Evolutionary conservation across 1,140 invertebrate genomes (phyloP), one percentile per base, ranked within the genome.

Genomic region (Mactra quadrangularis): DNA sequence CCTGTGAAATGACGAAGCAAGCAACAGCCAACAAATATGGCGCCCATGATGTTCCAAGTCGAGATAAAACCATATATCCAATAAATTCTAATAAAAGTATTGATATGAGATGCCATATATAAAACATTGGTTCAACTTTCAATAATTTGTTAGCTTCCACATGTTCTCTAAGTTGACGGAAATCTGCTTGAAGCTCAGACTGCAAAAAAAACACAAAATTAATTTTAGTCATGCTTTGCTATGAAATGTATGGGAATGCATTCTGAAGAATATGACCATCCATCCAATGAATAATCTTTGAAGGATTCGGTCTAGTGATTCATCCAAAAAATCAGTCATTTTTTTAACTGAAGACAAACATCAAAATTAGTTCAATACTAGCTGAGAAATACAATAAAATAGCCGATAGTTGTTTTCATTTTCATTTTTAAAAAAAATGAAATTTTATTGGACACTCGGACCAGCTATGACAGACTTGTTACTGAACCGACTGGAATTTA

Each of bases 81-180:
- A 85, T 9, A 1, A 88, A 75, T 76, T 93, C 90, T 50, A 93
- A 60, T 0, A 86, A 47, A 15, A 93, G 47, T 15, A 93, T 90
- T 52, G 90, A 89, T n/a, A 86, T 45, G 31, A 92, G 78, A 59
- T 91, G 87, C 4, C 82, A 55, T 17, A 87, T 57, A 74, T 85
- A 93, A 68, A 93, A 93, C 71, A 82, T 84, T 15, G 87, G 87
- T 35, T 92, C 90, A 11, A 88, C 86, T 60, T 88, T 88, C 59
- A 93, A 85, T 35, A 91, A 81, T n/a, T 85, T 88, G 74, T 83
- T 90, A 7, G 87, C 84, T 68, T 91, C 90, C 0, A 89, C 89
- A 62, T 85, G 35, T 66, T 91, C 45, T 11, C 90, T 81, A 22
- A 93, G 64, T 60, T 87, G 35, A 45, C 88, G 81, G 55, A 92